phyloP scores from a whole-genome alignment of 1,140 invertebrate species.

The Zeugodacus cucurbitae region DNA sequence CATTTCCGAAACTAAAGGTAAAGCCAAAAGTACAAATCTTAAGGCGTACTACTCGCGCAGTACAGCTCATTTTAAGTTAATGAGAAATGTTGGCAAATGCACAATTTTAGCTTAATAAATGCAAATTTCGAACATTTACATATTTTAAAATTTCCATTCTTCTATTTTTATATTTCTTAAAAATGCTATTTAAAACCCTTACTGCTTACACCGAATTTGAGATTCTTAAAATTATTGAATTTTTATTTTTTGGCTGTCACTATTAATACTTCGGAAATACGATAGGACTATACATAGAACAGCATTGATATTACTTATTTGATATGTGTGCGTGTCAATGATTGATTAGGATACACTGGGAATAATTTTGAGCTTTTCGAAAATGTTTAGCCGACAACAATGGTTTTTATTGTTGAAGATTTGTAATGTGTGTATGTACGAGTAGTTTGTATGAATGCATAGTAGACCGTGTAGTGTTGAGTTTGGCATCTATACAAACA shows the following conservation, averaged over 20 bases:
- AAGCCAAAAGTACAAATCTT: too few relatives aligned
- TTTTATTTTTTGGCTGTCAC: not conserved
- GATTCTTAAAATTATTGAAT: not conserved
- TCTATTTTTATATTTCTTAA: not conserved
- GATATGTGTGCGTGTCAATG: conserved; percentile 37
- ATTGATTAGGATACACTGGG: conserved; percentile 19
- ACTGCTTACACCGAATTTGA: not conserved
- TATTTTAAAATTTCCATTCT: too few relatives aligned
- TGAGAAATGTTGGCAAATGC: too few relatives aligned
- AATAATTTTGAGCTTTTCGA: not conserved
- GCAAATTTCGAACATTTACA: too few relatives aligned
- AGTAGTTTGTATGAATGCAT: not conserved
- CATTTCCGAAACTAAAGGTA: too few relatives aligned
- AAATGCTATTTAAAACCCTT: not conserved
- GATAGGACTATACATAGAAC: not conserved
- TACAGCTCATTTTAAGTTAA: too few relatives aligned
- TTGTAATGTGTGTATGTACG: not conserved
- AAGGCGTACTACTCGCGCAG: too few relatives aligned
- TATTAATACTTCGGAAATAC: not conserved
- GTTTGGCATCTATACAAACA: conserved; percentile 54
- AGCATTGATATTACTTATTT: conserved; percentile 29
- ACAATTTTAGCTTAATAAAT: too few relatives aligned
- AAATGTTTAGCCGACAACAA: not conserved
- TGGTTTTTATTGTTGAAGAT: not conserved
- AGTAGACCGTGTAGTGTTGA: not conserved